These are phyloP conservation scores for Entomyzon cyanotis DNA, from an alignment of 2,113 vertebrate species.

Conservation along the genomic window DNA sequence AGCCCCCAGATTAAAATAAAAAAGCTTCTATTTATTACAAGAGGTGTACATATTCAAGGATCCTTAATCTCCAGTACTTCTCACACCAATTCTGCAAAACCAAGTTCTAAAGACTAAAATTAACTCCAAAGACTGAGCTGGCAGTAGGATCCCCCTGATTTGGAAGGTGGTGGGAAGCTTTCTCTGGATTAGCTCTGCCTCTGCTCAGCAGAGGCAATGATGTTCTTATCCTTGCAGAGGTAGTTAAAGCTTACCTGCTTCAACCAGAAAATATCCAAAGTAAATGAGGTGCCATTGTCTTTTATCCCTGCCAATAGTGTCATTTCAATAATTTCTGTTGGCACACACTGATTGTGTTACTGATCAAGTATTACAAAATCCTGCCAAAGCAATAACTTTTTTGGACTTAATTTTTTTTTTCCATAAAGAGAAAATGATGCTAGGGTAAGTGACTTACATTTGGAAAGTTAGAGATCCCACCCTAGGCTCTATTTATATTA, in stretches of 20 bases:
- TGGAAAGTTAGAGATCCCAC: conserved; percentile 1
- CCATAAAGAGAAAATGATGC: neutral
- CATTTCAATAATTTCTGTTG: neutral
- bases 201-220: neutral
- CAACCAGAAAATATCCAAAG: neutral
- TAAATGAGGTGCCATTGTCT: neutral
- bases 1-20: neutral
- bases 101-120: neutral
- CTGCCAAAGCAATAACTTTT: neutral
- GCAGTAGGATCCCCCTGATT: neutral
- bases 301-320: neutral
- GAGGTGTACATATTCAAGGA: neutral
- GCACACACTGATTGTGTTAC: neutral
- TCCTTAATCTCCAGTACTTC: neutral
- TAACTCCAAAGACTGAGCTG: neutral
- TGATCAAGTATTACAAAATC: neutral
- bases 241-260: neutral
- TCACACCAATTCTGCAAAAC: neutral
- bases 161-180: neutral
- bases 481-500: neutral
- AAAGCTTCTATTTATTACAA: neutral
- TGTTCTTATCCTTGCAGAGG: neutral
- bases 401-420: neutral
- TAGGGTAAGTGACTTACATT: conserved; percentile 4
- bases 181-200: neutral